A percentile compares a stretch with the other conserved stretches of the same genome.
These are phyloP conservation scores for Sceloporus tristichus DNA, from an alignment of 2,113 vertebrate genomes.

Conservation along the genomic window DNA sequence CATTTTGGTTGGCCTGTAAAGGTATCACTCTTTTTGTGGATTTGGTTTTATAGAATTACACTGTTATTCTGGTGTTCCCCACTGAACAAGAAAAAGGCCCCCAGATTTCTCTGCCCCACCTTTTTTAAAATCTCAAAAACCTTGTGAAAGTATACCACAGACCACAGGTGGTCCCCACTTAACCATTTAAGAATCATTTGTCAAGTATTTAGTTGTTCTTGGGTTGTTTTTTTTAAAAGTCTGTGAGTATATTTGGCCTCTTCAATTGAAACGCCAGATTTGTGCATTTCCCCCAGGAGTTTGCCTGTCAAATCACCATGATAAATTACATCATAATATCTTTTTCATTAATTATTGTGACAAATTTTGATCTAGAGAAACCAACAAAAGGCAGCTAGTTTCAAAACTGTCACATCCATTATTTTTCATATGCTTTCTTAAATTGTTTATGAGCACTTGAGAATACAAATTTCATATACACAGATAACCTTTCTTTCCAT, in stretches of 20 bases:
- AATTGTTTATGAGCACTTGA: constrained; percentile 20
- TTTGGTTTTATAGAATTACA: background rate
- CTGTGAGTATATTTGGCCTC: constrained; percentile 26
- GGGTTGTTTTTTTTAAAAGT: constrained; percentile 47
- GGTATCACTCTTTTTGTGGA: background rate
- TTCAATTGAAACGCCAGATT: constrained; percentile 55
- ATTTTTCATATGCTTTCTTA: constrained; percentile 41
- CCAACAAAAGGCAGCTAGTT: constrained; percentile 46
- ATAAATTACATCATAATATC: constrained; percentile 69
- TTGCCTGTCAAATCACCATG: constrained; percentile 70
- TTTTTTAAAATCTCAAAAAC: background rate
- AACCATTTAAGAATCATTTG: background rate
- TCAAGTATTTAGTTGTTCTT: background rate
- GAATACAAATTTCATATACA: constrained; percentile 1
- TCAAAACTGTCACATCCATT: constrained; percentile 47
- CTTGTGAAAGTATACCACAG: background rate
- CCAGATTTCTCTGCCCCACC: background rate
- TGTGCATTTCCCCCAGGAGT: constrained; percentile 63
- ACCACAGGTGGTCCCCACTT: background rate
- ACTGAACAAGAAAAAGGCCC: background rate
- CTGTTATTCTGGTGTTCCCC: no score
- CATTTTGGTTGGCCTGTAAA: no score
- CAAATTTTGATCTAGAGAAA: constrained; percentile 65
- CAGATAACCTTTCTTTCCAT: no score
- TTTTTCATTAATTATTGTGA: constrained; percentile 67